These are phyloP conservation scores for Daphoenositta chrysoptera DNA, from an alignment of 2,113 vertebrate species.

Conservation along the genomic window DNA sequence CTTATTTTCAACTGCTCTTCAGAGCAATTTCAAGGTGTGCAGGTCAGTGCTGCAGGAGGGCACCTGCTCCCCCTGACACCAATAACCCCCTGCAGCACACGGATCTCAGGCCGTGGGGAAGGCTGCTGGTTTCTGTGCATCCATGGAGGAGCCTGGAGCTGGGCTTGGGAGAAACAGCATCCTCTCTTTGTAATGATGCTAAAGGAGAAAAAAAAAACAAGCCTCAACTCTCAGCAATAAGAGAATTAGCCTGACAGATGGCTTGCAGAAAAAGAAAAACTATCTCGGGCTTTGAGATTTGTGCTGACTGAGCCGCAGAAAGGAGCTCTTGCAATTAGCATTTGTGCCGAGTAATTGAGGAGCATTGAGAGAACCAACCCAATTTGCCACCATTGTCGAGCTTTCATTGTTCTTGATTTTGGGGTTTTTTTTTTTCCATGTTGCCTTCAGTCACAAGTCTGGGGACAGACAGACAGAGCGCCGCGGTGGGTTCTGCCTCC, in stretches of 20 bases:
- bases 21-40: background rate
- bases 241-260: conserved; percentile 57
- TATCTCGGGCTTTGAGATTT: conserved; percentile 36
- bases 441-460: background rate
- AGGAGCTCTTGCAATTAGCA: conserved; percentile 39
- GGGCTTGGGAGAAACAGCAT: background rate
- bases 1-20: background rate
- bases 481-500: background rate
- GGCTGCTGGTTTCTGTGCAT: background rate
- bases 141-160: background rate
- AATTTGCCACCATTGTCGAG: conserved; percentile 29
- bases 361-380: conserved; percentile 22
- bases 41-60: background rate
- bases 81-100: background rate
- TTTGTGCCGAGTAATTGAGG: conserved; percentile 22
- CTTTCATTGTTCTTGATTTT: conserved; percentile 5
- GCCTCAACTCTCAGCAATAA: background rate
- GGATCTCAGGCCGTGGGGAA: background rate
- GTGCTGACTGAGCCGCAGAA: conserved; percentile 30
- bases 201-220: background rate
- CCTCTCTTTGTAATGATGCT: background rate
- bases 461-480: background rate
- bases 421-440: background rate
- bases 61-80: background rate
- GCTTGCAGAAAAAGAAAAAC: conserved; percentile 31